Base-by-base conservation (phyloP, 2,888 invertebrate genomes). In the Aphelenchoides bicaudatus region DNA sequence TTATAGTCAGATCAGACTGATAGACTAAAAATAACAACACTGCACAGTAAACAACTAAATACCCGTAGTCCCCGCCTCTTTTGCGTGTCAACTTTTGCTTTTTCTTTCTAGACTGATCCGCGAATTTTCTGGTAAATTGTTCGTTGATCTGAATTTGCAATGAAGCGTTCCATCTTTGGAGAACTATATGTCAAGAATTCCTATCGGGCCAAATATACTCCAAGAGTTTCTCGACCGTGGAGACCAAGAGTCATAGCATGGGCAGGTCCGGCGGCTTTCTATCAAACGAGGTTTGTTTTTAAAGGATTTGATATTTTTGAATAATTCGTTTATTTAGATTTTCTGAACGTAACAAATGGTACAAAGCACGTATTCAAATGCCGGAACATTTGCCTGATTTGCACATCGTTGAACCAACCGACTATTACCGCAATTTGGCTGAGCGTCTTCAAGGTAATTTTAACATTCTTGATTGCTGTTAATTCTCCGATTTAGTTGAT, bases 301-400 rank as follows among this genome's bases (percentile, higher is more conserved):
- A 6, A 27, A 19, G 30, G 21, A 25, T 60, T 58, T 29, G 25
- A 21, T 39, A 28, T 39, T 8, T 38, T 13, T 37, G 2, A 13
- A 25, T 3, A n/a, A n/a, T n/a, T n/a, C n/a, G 13, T 52, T n/a
- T n/a, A 27, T 69, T 29, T 50, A 78, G 78, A 47, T 78, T 77
- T 55, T 78, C 76, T 53, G 75, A 78, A 57, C 62, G 67, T 16
- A 77, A 79, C 52, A 65, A 67, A 39, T 79, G 79, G 79, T 79
- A 79, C 66, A 79, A 79, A 56, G 79, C 79, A 8, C 63, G 79
- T 1, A 79, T 79, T 49, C 68, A 73, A 46, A 76, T 73, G 49
- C 79, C 75, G 4, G 71, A 74, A 48, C 52, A 60, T 27, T 51
- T 71, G 3, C 78, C 78, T 1, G 57, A 71, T 19, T 59, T 76